Evolutionary conservation across 1,140 invertebrate genomes (phyloP), one percentile per base, ranked within the genome.

Genomic region (Campoletis sonorensis): DNA sequence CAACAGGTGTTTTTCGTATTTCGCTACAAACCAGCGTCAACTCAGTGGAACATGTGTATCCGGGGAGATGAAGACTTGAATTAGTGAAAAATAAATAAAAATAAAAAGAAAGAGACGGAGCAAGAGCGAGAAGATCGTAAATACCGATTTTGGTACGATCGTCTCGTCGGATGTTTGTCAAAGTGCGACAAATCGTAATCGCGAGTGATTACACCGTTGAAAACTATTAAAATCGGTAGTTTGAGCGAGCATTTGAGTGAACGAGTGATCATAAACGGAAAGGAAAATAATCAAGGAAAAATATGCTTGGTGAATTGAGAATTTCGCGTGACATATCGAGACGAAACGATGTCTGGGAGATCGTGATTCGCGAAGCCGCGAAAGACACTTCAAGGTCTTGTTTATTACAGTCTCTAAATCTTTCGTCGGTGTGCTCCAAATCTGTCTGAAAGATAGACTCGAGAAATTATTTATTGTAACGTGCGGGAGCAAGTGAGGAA

Each of bases 1-100:
- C 75, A 77, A 64, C 75, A 77, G 75, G 75, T 77, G 75, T 61
- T 77, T 77, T 64, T 27, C 61, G 75, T 61, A 27, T 77, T 77
- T 77, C 54, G 54, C 27, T 77, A 61, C 61, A 15, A 67, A 77
- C 45, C 23, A 58, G 26, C 49, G 58, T 58, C 23, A 75, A 33
- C 15, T 4, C 72, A 27, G 61, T 26, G 3, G 1, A 13, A 45
- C 7, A 13, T 45, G 5, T 5, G 40, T 45, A 11, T 13, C 2
- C 5, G 40, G 40, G 1, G 40, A 33, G 7, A 7, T 2, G 7
- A 33, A 33, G 30, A 33, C 30, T 33, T 33, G 30, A 33, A 33
- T 33, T 7, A 33, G 30, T 33, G 30, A 33, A 33, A 33, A 33
- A 54, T 13, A 21, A 10, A 64, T 4, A 64, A 10, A 21, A 21